Evolutionary conservation across 2,888 invertebrate genomes (phyloP).

Genomic region (Standfussiana lucernea): DNA sequence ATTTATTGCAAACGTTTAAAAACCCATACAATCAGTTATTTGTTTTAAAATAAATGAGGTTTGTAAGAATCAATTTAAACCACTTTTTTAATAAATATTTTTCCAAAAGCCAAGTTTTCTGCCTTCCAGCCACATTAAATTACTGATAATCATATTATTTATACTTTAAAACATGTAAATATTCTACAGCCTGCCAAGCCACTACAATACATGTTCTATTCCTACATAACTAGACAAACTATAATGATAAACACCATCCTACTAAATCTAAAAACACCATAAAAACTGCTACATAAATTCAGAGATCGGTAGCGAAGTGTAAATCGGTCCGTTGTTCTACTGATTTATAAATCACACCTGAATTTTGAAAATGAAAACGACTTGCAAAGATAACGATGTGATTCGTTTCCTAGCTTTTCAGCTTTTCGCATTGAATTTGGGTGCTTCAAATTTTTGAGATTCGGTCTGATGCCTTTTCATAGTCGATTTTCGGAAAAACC

Average conservation of each 20-base stretch:
- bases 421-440: constrained; percentile 19
- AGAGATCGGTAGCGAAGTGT: constrained; percentile 49
- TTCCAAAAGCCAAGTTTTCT: no score
- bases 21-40: not conserved
- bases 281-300: constrained; percentile 55
- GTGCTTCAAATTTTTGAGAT: not conserved
- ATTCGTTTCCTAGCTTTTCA: constrained; percentile 33
- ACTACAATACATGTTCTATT: not conserved
- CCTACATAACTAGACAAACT: not conserved
- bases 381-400: constrained; percentile 36
- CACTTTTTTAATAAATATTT: no score
- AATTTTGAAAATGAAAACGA: constrained; percentile 57
- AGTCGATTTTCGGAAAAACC: not conserved
- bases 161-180: not conserved
- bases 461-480: not conserved
- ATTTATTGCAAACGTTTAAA: not conserved
- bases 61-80: not conserved
- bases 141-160: no score
- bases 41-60: not conserved
- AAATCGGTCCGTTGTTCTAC: constrained; percentile 51
- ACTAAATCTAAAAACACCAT: constrained; percentile 48
- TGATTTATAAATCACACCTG: constrained; percentile 58
- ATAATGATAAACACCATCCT: constrained; percentile 13
- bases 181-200: not conserved
- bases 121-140: no score